Evolutionary conservation across 2,113 vertebrate species (phyloP).

Genomic region (Ophthalmolycus amberensis): DNA sequence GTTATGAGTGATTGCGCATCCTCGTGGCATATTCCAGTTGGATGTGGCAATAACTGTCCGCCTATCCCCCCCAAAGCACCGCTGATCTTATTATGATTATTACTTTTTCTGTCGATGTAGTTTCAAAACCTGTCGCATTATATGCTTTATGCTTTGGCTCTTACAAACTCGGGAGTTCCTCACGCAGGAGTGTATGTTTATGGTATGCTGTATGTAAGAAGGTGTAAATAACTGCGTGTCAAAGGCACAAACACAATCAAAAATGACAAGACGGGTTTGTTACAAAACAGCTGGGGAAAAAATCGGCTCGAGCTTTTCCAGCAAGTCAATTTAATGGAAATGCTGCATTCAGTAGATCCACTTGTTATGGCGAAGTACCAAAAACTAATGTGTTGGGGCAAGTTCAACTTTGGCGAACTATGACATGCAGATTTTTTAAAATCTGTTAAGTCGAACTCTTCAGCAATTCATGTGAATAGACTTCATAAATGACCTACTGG

Average conservation of each 20-base stretch:
- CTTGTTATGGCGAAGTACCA: neutral
- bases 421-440: neutral
- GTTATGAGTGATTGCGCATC: slow-evolving; percentile 67
- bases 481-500: too few relatives aligned
- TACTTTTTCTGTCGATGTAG: slow-evolving; percentile 43
- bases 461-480: neutral
- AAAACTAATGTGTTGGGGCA: neutral
- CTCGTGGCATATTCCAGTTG: slow-evolving; percentile 61
- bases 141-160: slow-evolving; percentile 22
- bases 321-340: neutral
- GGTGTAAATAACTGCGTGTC: neutral
- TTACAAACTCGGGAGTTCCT: neutral
- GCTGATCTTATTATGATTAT: slow-evolving; percentile 70
- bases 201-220: neutral
- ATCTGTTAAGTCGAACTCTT: neutral
- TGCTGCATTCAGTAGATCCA: neutral
- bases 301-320: neutral
- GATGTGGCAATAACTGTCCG: slow-evolving; percentile 67
- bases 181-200: neutral
- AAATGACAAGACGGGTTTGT: neutral
- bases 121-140: slow-evolving; percentile 51
- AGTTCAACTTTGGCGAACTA: neutral
- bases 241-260: neutral
- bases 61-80: slow-evolving; percentile 60
- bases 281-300: neutral